A percentile compares a stretch with the other conserved stretches of the same genome.
phyloP scores from a whole-genome alignment of 1,140 invertebrate species.

The Bathynomus jamesi region DNA sequence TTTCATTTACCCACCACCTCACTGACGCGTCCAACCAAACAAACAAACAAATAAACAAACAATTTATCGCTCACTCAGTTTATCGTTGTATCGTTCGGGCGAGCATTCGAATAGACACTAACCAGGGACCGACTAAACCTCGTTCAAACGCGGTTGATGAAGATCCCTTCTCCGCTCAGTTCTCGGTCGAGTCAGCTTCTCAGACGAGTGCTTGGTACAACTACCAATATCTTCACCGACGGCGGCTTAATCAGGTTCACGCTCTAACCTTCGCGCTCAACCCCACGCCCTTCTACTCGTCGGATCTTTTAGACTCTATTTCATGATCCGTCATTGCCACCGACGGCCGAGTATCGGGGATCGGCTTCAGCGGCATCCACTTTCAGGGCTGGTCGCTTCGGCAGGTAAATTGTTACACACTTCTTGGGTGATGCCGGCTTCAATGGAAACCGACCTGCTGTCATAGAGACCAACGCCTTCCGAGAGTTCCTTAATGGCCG shows the following conservation, averaged over 20 bases:
- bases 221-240: conserved; percentile 76
- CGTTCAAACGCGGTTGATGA: neutral
- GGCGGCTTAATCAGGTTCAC: conserved; percentile 68
- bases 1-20: too few relatives aligned
- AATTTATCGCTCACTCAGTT: too few relatives aligned
- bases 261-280: conserved; percentile 70
- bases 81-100: too few relatives aligned
- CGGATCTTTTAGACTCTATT: conserved; percentile 17
- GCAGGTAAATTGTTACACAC: conserved; percentile 82
- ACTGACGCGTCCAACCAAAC: too few relatives aligned
- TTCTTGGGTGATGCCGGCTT: conserved; percentile 80
- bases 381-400: conserved; percentile 81
- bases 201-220: conserved; percentile 72
- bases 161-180: neutral
- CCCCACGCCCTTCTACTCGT: conserved; percentile 11
- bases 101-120: too few relatives aligned
- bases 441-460: conserved; percentile 83
- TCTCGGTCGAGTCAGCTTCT: neutral
- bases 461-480: conserved; percentile 41
- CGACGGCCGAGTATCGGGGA: conserved; percentile 17
- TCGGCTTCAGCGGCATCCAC: conserved; percentile 76
- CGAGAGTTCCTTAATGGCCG: conserved; percentile 54
- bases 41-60: too few relatives aligned
- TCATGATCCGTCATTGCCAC: neutral
- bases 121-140: too few relatives aligned